Base-by-base conservation (phyloP, 2,797 vertebrate genomes). In the Apogon hyalosoma region DNA sequence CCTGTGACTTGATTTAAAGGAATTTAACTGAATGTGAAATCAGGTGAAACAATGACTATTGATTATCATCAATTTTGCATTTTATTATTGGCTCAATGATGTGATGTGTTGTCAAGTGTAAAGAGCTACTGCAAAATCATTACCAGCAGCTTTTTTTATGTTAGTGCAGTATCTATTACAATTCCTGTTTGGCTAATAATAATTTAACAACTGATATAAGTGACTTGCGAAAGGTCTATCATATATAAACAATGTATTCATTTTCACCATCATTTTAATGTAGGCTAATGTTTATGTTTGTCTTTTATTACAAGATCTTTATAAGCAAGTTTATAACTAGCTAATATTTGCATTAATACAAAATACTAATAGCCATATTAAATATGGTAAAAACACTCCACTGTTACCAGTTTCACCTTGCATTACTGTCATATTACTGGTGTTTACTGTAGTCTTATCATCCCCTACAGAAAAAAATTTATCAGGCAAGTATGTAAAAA, bases 41-140 rank as follows among this genome's bases (percentile, higher is more conserved):
- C 55, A 71, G 51, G 59, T 69, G 59, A 79, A 84, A 77, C 45
- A 47, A 69, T 63, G 55, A 62, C 49, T 79, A 86, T 83, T 77
- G 81, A 85, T 83, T 72, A 62, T 77, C 57, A 69, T 15, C 8
- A 53, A 42, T 75, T 70, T 66, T 79, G 62, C 46, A 64, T 54
- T 69, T 54, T 52, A 70, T 75, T 57, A 73, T 58, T 63, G 9
- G 33, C 15, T 63, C 46, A 10, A 48, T 70, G 39, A 58, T 53
- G 52, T 38, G 45, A 62, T 13, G 28, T 41, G 57, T 38, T 65
- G 31, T 52, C 38, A 31, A 52, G 67, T 40, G 41, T 7, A 41
- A 75, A 49, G 16, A 80, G 43, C 40, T 55, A 54, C 72, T 65
- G 63, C 39, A 39, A 71, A 21, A 68, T 75, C 54, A 83, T 80